Evolutionary conservation across 2,113 vertebrate species (phyloP).

Genomic region (Aspidoscelis tigris): DNA sequence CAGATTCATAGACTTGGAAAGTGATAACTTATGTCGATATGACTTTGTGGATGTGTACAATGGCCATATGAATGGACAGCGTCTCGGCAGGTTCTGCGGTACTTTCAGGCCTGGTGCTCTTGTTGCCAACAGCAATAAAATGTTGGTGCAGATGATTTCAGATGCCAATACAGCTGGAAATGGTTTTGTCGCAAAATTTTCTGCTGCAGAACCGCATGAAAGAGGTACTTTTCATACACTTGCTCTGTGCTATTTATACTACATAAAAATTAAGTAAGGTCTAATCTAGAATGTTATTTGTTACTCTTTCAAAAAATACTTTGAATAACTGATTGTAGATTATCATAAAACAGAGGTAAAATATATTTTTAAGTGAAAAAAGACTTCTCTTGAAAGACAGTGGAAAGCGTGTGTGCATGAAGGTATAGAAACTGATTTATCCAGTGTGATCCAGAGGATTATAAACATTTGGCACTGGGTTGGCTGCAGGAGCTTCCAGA

Average conservation of each 20-base stretch:
- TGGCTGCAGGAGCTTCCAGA: no score
- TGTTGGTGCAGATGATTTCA: constrained; percentile 96
- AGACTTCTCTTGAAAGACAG: no score
- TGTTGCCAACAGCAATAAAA: constrained; percentile 92
- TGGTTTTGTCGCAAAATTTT: constrained; percentile 93
- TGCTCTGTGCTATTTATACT: not conserved
- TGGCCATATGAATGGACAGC: constrained; percentile 85
- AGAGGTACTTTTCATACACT: constrained; percentile 79
- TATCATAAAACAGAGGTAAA: no score
- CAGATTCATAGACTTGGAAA: constrained; percentile 92
- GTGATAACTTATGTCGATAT: constrained; percentile 92
- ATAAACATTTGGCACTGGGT: no score
- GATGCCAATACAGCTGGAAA: constrained; percentile 97
- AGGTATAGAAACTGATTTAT: no score
- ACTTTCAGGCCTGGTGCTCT: constrained; percentile 91
- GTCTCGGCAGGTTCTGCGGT: constrained; percentile 94
- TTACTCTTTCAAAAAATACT: not conserved
- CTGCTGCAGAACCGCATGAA: constrained; percentile 89
- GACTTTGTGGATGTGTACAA: constrained; percentile 96
- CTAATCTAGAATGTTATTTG: not conserved
- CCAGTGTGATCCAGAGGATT: no score
- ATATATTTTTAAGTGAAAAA: no score
- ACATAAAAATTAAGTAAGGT: not conserved
- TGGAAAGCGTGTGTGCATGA: no score
- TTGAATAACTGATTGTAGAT: not conserved